Percentiles rank a stretch among this genome's conserved stretches.
These are phyloP conservation scores for Phalacrocorax brasilianus DNA, from an alignment of 2,113 vertebrate species.

Conservation along the genomic window DNA sequence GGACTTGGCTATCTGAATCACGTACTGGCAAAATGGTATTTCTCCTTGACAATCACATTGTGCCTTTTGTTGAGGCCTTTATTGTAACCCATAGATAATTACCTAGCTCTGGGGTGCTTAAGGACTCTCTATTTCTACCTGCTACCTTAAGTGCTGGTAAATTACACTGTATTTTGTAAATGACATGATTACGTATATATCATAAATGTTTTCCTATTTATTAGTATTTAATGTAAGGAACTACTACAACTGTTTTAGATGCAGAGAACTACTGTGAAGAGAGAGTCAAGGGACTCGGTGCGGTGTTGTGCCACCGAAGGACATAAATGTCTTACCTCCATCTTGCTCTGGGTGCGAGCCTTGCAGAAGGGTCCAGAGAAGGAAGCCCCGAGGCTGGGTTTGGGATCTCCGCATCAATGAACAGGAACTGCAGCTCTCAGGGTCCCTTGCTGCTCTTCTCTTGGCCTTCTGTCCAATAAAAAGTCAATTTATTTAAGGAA, in stretches of 20 bases:
- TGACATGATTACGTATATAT: neutral
- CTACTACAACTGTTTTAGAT: neutral
- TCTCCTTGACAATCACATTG: neutral
- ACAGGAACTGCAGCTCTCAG: neutral
- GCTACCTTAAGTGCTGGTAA: neutral
- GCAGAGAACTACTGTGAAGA: neutral
- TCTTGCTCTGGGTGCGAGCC: neutral
- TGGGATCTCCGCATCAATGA: neutral
- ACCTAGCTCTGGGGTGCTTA: neutral
- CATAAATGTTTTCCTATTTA: neutral
- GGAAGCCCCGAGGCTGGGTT: neutral
- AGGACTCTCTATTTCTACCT: neutral
- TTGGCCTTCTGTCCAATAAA: neutral
- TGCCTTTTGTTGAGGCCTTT: neutral
- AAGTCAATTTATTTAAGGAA: neutral
- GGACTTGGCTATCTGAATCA: neutral
- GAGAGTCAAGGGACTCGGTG: too few relatives aligned
- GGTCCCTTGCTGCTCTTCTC: neutral
- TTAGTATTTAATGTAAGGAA: neutral
- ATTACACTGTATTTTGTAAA: neutral
- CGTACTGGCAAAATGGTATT: neutral
- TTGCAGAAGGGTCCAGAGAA: neutral
- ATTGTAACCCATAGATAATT: neutral
- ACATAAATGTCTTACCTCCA: fast-evolving
- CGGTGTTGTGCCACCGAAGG: neutral